Evolutionary conservation across 2,113 vertebrate genomes (phyloP), one percentile per base, ranked within the genome.

Genomic region (Marmota flaviventris): DNA sequence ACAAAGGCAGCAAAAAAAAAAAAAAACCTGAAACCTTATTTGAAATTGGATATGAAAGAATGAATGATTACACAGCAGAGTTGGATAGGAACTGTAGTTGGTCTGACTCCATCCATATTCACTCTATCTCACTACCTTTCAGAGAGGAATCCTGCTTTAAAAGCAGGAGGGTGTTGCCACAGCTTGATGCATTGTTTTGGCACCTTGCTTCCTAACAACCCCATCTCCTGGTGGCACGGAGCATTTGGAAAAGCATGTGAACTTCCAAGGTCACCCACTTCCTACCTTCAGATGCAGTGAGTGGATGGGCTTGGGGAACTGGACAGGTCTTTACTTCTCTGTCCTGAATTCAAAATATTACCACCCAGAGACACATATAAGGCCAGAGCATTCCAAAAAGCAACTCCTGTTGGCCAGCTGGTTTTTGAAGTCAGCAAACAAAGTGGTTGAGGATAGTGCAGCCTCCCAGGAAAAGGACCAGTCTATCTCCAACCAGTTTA

Each of bases 311-410:
- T 90, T 65, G 48, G 20, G 56, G 65, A 32, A 51, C 34, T 94
- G 2, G 8, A 48, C 16, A 5, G 18, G 5, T 39, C 70, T 93
- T 84, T 37, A 37, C 14, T 84, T 85, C 39, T 70, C 34, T 86
- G 16, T 37, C 51, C 42, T 94, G 75, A 93, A 81, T 81, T 93
- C 75, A 85, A 42, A 76, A n/a, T 14, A 61, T 65, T 42, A 58
- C 7, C 89, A 93, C 39, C 25, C 48, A 85, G n/a, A 61, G 22
- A 77, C 18, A 67, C 24, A 39, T 10, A 69, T 1, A 73, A 89
- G 27, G 32, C 25, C 39, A 89, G 63, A 39, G 70, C 63, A 76
- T 83, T 72, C 29, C 69, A 73, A 42, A 84, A 1, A 69, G 29
- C n/a, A 89, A 70, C 14, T 4, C 20, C 29, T 25, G 76, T 12